Evolutionary conservation across 2,797 vertebrate species (phyloP).

Genomic region (Saguinus oedipus): DNA sequence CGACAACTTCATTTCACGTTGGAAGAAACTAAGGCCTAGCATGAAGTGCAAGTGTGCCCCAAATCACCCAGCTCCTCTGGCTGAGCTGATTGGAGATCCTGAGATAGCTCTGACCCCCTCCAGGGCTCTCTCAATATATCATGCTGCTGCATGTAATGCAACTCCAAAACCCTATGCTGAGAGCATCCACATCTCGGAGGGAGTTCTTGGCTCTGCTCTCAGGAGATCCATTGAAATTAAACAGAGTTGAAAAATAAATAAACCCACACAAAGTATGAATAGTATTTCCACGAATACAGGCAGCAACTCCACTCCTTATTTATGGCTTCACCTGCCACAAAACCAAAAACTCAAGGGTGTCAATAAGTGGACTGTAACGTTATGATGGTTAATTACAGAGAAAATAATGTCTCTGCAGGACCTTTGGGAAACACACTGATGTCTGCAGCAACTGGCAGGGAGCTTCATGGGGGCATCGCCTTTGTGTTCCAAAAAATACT

Average conservation of each 20-base stretch:
- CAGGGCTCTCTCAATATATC: fast-evolving
- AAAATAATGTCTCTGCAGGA: neutral
- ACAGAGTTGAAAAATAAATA: constrained; percentile 28
- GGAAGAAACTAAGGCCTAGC: neutral
- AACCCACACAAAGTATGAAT: neutral
- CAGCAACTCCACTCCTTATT: constrained; percentile 43
- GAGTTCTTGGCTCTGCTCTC: neutral
- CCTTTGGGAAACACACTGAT: neutral
- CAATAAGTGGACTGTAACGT: neutral
- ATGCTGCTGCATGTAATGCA: fast-evolving
- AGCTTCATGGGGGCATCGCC: too few relatives aligned
- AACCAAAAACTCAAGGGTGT: constrained; percentile 51
- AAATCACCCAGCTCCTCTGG: too few relatives aligned
- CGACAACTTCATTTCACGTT: neutral
- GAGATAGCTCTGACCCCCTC: fast-evolving
- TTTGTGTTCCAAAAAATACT: neutral
- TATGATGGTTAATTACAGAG: constrained; percentile 7
- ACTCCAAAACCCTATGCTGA: neutral
- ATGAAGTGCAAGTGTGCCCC: neutral
- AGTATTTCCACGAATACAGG: neutral
- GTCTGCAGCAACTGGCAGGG: neutral
- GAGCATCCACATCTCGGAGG: neutral
- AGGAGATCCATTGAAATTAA: neutral
- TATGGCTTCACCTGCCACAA: neutral
- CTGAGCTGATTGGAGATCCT: neutral